phyloP scores from a whole-genome alignment of 2,888 invertebrate genomes.

The Agriotes lineatus region DNA sequence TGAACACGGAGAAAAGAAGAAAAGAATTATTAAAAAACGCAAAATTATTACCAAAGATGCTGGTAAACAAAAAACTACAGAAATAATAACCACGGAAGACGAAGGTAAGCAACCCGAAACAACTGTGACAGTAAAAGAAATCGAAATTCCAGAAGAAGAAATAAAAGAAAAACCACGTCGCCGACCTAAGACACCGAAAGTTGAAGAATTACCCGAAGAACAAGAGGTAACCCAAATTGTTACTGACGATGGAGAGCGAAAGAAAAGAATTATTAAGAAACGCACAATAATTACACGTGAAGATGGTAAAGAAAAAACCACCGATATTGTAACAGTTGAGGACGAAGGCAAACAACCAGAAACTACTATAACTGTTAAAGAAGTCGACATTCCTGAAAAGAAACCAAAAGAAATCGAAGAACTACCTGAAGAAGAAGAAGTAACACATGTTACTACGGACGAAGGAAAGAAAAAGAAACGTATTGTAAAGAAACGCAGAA shows the following conservation, averaged over 20 bases:
- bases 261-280: slow-evolving; percentile 60
- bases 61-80: slow-evolving; percentile 48
- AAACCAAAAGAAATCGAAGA: slow-evolving; percentile 46
- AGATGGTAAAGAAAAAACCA: slow-evolving; percentile 53
- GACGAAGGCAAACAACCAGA: slow-evolving; percentile 55
- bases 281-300: slow-evolving; percentile 63
- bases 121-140: slow-evolving; percentile 55
- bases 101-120: slow-evolving; percentile 59
- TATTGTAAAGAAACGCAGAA: slow-evolving; percentile 62
- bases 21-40: slow-evolving; percentile 57
- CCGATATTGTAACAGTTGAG: slow-evolving; percentile 53
- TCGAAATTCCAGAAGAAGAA: slow-evolving; percentile 48
- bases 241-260: slow-evolving; percentile 48
- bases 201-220: slow-evolving; percentile 52
- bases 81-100: slow-evolving; percentile 60
- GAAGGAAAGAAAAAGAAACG: slow-evolving; percentile 54
- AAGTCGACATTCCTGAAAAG: slow-evolving; percentile 57
- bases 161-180: slow-evolving; percentile 29
- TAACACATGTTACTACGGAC: slow-evolving; percentile 54
- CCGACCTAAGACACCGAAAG: slow-evolving; percentile 13
- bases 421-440: slow-evolving; percentile 50
- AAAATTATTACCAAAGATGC: slow-evolving; percentile 55
- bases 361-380: slow-evolving; percentile 55
- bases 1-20: slow-evolving; percentile 52
- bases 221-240: slow-evolving; percentile 47